A percentile compares a stretch with the other conserved stretches of the same genome.
These are phyloP conservation scores for Oikopleura vanhoeffeni DNA, from an alignment of 23 tunicate species.

Conservation along the genomic window DNA sequence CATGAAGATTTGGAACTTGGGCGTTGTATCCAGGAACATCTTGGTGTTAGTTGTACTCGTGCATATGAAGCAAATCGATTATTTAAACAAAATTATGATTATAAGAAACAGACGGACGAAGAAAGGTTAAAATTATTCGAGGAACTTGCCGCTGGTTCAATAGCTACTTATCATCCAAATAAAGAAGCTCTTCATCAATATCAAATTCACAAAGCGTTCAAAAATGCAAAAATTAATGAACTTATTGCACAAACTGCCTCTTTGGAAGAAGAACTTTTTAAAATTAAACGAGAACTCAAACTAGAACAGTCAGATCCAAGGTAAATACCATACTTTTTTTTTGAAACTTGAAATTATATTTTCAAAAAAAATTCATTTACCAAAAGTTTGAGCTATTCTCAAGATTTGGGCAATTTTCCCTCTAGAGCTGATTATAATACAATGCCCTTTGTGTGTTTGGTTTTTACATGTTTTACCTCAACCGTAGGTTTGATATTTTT, in stretches of 20 bases:
- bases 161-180: conserved; percentile 2
- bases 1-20: conserved; percentile 16
- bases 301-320: background rate
- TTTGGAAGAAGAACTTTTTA: background rate
- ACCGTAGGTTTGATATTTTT: too few relatives aligned
- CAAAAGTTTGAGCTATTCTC: too few relatives aligned
- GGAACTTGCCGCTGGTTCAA: background rate
- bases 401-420: too few relatives aligned
- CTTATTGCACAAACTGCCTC: background rate
- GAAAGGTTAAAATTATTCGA: background rate
- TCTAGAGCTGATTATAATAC: too few relatives aligned
- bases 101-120: background rate
- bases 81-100: background rate
- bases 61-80: conserved; percentile 11
- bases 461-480: too few relatives aligned
- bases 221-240: background rate
- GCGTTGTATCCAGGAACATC: conserved; percentile 8
- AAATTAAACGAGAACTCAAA: background rate
- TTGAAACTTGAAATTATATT: too few relatives aligned
- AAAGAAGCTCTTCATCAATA: background rate
- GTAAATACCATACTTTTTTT: background rate
- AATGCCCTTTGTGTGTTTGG: too few relatives aligned
- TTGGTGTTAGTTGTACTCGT: background rate
- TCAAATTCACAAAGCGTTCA: conserved; percentile 3
- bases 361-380: too few relatives aligned